Conservation (phyloP, 2,888 invertebrate species). For the Drosophila borborema region DNA sequence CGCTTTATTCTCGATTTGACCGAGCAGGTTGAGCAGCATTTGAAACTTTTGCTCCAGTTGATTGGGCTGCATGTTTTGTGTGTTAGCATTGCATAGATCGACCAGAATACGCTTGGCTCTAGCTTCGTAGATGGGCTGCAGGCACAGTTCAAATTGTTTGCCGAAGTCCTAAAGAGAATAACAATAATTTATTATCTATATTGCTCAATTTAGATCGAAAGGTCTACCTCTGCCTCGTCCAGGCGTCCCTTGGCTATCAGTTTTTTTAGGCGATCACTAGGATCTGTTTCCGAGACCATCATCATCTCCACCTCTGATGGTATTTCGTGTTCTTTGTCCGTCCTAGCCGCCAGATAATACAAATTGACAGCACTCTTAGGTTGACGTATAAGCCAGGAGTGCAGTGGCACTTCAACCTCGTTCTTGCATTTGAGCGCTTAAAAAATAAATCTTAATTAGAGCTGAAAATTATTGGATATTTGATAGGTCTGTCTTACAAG, state of each 20-base stretch:
- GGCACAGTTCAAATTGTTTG: slow-evolving; percentile 82
- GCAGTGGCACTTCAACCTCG: slow-evolving; percentile 77
- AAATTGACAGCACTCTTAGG: slow-evolving; percentile 83
- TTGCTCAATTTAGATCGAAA: background rate
- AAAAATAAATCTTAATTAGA: background rate
- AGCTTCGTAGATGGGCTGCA: slow-evolving; percentile 84
- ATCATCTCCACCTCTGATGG: slow-evolving; percentile 83
- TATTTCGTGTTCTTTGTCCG: slow-evolving; percentile 53
- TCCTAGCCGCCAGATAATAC: slow-evolving; percentile 81
- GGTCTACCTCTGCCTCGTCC: slow-evolving; percentile 83
- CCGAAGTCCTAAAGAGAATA: slow-evolving; percentile 79
- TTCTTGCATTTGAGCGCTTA: slow-evolving; percentile 81
- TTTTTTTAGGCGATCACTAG: slow-evolving; percentile 83
- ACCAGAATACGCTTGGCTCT: slow-evolving; percentile 80
- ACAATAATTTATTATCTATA: background rate
- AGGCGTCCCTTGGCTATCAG: slow-evolving; percentile 84
- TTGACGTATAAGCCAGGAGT: slow-evolving; percentile 84
- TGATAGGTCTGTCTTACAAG: slow-evolving; percentile 73
- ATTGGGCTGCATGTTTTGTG: slow-evolving; percentile 54
- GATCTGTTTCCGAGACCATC: slow-evolving; percentile 84
- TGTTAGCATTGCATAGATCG: slow-evolving; percentile 69
- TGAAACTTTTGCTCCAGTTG: slow-evolving; percentile 70
- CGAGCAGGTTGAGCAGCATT: slow-evolving; percentile 69
- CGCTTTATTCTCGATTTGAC: slow-evolving; percentile 77
- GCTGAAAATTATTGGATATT: background rate